Percentiles rank a stretch among this genome's conserved stretches.
These are phyloP conservation scores for Battus philenor DNA, from an alignment of 1,140 invertebrate species.

Conservation along the genomic window DNA sequence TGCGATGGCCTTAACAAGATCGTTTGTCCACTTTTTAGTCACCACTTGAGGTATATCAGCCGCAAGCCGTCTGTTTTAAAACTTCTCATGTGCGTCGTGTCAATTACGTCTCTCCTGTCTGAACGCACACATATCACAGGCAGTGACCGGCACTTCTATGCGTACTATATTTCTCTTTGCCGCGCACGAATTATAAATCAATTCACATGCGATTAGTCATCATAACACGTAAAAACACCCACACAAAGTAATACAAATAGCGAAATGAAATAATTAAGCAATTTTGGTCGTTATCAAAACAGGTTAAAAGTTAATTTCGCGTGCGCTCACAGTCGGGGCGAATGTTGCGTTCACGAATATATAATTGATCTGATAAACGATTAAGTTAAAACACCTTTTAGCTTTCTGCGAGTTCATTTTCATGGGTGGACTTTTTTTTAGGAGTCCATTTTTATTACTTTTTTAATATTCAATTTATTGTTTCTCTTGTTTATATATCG, in stretches of 20 bases:
- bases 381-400: constrained; percentile 23
- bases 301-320: constrained; percentile 28
- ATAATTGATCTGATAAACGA: constrained; percentile 34
- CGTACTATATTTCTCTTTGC: no score
- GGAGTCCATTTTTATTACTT: constrained; percentile 4
- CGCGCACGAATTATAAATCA: no score
- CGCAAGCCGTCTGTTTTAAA: no score
- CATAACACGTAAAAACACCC: not conserved
- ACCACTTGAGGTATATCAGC: no score
- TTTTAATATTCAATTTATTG: not conserved
- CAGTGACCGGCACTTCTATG: no score
- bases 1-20: no score
- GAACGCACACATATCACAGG: no score
- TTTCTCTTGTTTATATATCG: no score
- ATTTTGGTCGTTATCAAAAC: constrained; percentile 26
- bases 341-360: constrained; percentile 18
- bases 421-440: constrained; percentile 2
- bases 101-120: no score
- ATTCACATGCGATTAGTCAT: no score
- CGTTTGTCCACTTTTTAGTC: no score
- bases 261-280: constrained; percentile 18
- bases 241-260: constrained; percentile 4
- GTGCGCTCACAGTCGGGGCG: constrained; percentile 17
- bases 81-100: no score
- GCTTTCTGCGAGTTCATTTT: constrained; percentile 16